These are phyloP conservation scores for Zoroaster sp. DNA, from an alignment of 53 echinoderm and acorn worm species.

Conservation along the genomic window DNA sequence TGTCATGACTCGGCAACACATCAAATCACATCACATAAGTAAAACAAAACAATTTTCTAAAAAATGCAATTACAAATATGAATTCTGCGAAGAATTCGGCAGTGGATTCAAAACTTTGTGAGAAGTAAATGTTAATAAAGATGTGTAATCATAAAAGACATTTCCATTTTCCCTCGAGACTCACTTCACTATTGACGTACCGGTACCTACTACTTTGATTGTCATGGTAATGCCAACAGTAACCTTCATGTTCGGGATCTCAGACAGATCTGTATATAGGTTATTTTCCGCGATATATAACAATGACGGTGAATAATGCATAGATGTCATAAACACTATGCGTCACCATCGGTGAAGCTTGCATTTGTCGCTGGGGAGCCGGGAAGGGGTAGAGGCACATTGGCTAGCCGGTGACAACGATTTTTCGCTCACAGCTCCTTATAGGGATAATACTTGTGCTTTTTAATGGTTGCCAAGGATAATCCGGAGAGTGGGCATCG, in stretches of 20 bases:
- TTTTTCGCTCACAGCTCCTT: too few species aligned
- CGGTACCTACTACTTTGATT: neutral
- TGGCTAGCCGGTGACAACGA: too few species aligned
- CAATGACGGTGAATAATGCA: neutral
- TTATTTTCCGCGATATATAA: neutral
- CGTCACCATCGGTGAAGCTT: neutral
- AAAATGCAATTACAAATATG: neutral
- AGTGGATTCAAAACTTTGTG: too few species aligned
- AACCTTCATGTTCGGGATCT: neutral
- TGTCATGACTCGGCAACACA: neutral
- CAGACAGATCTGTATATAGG: neutral
- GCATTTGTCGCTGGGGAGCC: neutral
- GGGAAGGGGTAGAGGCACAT: too few species aligned
- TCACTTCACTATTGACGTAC: neutral
- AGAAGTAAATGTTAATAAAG: too few species aligned
- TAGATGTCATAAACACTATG: neutral
- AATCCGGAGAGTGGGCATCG: neutral
- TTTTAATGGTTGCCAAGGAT: too few species aligned
- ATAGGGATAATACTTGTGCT: too few species aligned
- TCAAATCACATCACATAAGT: neutral
- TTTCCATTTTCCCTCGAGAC: neutral
- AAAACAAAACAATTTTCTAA: too few species aligned
- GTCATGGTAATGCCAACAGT: neutral
- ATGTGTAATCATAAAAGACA: neutral
- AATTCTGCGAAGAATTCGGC: neutral